A percentile compares a stretch with the other conserved stretches of the same genome.
phyloP scores from a whole-genome alignment of 2,888 invertebrate species.

The Athalia rosae region DNA sequence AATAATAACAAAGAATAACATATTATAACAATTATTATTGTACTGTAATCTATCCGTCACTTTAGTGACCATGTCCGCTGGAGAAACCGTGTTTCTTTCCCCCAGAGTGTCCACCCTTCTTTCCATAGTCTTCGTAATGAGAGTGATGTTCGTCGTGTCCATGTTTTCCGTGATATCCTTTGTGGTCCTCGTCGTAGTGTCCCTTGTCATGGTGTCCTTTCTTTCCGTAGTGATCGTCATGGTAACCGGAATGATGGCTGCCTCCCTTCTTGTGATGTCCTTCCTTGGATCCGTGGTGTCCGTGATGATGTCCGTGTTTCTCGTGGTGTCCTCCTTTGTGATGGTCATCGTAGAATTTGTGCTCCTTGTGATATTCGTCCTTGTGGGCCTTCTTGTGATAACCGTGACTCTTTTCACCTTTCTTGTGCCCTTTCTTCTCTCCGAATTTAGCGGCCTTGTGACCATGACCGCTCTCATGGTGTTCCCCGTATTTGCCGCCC shows the following conservation, averaged over 20 bases:
- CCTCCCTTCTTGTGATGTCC: slow-evolving; percentile 80
- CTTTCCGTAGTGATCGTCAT: slow-evolving; percentile 79
- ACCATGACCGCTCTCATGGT: slow-evolving; percentile 81
- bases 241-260: slow-evolving; percentile 79
- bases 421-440: slow-evolving; percentile 85
- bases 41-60: slow-evolving; percentile 71
- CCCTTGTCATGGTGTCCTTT: slow-evolving; percentile 81
- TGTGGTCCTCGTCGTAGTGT: slow-evolving; percentile 80
- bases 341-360: slow-evolving; percentile 85
- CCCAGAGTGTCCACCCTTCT: slow-evolving; percentile 78
- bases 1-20: slow-evolving; percentile 42
- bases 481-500: slow-evolving; percentile 79
- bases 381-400: slow-evolving; percentile 88
- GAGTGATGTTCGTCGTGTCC: slow-evolving; percentile 80
- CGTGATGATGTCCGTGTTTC: slow-evolving; percentile 81
- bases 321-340: slow-evolving; percentile 83
- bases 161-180: slow-evolving; percentile 78
- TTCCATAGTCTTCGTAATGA: slow-evolving; percentile 78
- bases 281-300: slow-evolving; percentile 79
- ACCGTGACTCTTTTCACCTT: slow-evolving; percentile 86
- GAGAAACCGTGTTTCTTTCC: slow-evolving; percentile 73
- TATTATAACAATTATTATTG: slow-evolving; percentile 41
- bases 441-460: slow-evolving; percentile 82
- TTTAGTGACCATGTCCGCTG: slow-evolving; percentile 58
- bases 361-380: slow-evolving; percentile 86